Percentiles rank a stretch among this genome's conserved stretches.
Conservation (phyloP, 92 coral and sea anemone genomes). For the Pocillopora meandrina region DNA sequence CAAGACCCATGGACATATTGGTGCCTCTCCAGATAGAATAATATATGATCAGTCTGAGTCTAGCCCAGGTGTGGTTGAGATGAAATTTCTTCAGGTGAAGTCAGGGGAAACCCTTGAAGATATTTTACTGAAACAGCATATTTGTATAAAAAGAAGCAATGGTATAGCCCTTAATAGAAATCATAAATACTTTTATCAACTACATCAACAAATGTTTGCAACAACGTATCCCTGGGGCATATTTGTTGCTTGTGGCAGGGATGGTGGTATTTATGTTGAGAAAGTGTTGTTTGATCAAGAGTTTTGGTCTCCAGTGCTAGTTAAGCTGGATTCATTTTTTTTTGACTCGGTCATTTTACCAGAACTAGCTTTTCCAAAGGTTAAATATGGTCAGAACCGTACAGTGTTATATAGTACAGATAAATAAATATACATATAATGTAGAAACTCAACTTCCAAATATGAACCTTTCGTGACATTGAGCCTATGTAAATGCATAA, state of each 20-base stretch:
- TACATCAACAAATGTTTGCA: slow-evolving; percentile 31
- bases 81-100: slow-evolving; percentile 27
- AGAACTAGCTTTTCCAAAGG: slow-evolving; percentile 19
- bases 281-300: slow-evolving; percentile 18
- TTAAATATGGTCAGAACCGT: slow-evolving; percentile 11
- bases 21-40: slow-evolving; percentile 38
- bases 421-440: not conserved
- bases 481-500: not conserved
- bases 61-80: slow-evolving; percentile 36
- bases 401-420: slow-evolving; percentile 6
- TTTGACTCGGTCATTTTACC: slow-evolving; percentile 10
- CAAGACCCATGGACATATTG: slow-evolving; percentile 39
- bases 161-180: slow-evolving; percentile 21
- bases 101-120: slow-evolving; percentile 17
- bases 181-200: slow-evolving; percentile 20
- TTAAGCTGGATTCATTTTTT: not conserved
- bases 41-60: slow-evolving; percentile 22
- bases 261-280: slow-evolving; percentile 9
- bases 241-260: slow-evolving; percentile 15
- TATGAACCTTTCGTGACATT: not conserved
- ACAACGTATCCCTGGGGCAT: slow-evolving; percentile 31
- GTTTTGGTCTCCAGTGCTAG: slow-evolving; percentile 20
- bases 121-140: slow-evolving; percentile 17
- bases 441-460: not conserved
- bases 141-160: slow-evolving; percentile 10